These are phyloP conservation scores for Bombus confusus DNA, from an alignment of 1,140 invertebrate species.

Conservation along the genomic window DNA sequence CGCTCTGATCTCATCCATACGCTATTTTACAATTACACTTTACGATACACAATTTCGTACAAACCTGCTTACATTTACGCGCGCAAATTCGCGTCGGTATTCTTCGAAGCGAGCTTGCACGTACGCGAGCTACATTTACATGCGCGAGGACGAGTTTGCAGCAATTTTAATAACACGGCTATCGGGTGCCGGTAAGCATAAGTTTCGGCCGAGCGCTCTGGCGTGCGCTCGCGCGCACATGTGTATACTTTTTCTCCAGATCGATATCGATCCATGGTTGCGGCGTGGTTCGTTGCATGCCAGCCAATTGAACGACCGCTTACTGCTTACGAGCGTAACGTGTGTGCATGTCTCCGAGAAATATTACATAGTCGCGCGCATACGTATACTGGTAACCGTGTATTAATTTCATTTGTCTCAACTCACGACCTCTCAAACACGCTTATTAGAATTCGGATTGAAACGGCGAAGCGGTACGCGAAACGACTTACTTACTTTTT, in stretches of 20 bases:
- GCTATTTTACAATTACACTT: constrained; percentile 47
- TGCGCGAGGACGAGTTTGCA: constrained; percentile 30
- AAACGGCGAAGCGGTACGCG: neutral
- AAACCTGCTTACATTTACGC: constrained; percentile 52
- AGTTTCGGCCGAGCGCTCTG: constrained; percentile 11
- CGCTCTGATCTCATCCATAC: neutral
- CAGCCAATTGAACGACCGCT: no score
- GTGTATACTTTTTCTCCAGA: neutral
- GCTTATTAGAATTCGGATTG: neutral
- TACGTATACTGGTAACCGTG: no score
- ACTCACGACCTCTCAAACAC: neutral
- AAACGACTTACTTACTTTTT: neutral
- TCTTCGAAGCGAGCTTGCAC: constrained; percentile 22
- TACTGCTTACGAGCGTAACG: no score
- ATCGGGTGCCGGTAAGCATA: constrained; percentile 28
- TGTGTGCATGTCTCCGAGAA: neutral
- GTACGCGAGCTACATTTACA: constrained; percentile 19
- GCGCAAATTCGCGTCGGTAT: constrained; percentile 14
- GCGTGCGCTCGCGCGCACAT: neutral
- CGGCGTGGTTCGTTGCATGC: neutral
- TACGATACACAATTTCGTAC: constrained; percentile 48
- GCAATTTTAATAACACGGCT: constrained; percentile 51
- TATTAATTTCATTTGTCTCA: constrained; percentile 11
- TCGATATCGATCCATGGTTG: constrained; percentile 19
- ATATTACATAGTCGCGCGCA: neutral